A percentile compares a stretch with the other conserved stretches of the same genome.
Evolutionary conservation across 2,113 vertebrate genomes (phyloP).

Genomic region (Atractosteus spatula): DNA sequence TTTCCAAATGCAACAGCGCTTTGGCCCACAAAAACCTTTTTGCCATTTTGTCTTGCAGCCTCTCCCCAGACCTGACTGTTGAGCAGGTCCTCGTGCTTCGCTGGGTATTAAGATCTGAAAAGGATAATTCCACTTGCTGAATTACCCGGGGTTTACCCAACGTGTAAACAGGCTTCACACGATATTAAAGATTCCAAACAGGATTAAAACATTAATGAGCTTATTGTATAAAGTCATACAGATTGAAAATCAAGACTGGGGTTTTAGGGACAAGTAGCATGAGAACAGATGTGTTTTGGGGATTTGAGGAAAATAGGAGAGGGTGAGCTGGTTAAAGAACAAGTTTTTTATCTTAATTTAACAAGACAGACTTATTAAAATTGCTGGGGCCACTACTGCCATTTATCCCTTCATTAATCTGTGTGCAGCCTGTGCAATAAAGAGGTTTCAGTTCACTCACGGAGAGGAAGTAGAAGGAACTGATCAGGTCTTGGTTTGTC

Average conservation of each 20-base stretch:
- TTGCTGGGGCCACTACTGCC: slow-evolving; percentile 41
- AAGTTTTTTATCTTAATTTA: slow-evolving; percentile 43
- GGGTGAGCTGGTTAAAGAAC: slow-evolving; percentile 35
- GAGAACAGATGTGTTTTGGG: slow-evolving; percentile 34
- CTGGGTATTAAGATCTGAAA: not conserved
- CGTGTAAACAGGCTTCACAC: slow-evolving; percentile 55
- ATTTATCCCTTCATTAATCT: slow-evolving; percentile 58
- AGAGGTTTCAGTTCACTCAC: slow-evolving; percentile 59
- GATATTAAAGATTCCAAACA: slow-evolving; percentile 74
- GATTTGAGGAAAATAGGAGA: slow-evolving; percentile 36
- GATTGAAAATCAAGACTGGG: slow-evolving; percentile 36
- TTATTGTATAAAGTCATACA: slow-evolving; percentile 52
- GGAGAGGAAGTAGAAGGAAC: slow-evolving; percentile 44
- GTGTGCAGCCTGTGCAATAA: slow-evolving; percentile 37
- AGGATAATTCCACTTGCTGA: slow-evolving; percentile 21
- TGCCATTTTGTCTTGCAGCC: not conserved
- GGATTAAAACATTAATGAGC: slow-evolving; percentile 80
- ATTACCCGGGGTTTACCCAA: slow-evolving; percentile 40
- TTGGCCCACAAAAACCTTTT: not conserved
- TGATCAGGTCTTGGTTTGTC: slow-evolving; percentile 30
- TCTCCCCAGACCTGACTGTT: no score
- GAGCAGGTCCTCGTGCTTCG: not conserved
- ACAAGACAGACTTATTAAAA: slow-evolving; percentile 46
- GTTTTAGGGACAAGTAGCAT: slow-evolving; percentile 31
- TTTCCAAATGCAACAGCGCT: no score